Evolutionary conservation across 2,113 vertebrate species (phyloP).

Genomic region (Prunella himalayana): DNA sequence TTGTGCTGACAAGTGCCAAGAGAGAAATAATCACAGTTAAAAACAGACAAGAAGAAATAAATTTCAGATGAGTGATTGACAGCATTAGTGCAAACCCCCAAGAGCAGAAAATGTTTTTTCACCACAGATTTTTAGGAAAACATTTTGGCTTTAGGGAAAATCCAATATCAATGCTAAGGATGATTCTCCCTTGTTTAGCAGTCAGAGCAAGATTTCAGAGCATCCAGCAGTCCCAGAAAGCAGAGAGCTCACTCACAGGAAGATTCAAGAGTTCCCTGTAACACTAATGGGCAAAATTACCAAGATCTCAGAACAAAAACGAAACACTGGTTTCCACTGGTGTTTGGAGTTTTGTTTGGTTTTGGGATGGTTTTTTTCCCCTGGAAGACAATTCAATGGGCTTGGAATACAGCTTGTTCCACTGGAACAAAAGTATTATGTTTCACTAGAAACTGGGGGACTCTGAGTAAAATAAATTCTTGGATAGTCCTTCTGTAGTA

Average conservation of each 20-base stretch:
- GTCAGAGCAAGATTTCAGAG: background rate
- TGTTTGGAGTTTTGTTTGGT: background rate
- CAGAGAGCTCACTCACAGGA: background rate
- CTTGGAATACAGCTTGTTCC: background rate
- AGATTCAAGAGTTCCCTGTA: background rate
- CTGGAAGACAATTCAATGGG: background rate
- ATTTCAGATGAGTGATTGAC: background rate
- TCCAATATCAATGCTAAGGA: fast-evolving
- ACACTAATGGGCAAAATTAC: background rate
- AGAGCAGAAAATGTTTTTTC: background rate
- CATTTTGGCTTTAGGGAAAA: background rate
- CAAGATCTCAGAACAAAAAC: background rate
- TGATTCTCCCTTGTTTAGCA: background rate
- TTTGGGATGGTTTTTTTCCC: background rate
- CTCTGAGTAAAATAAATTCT: background rate
- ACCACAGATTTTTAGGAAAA: background rate
- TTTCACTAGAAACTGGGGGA: background rate
- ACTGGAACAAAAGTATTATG: background rate
- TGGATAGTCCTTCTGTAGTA: background rate
- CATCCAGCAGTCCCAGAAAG: background rate
- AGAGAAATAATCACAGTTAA: background rate
- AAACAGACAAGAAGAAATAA: background rate
- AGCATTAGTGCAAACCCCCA: background rate
- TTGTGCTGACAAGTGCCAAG: background rate
- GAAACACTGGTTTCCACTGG: background rate